Conservation (phyloP, 2,888 invertebrate genomes). For the Apocheima hispidaria region DNA sequence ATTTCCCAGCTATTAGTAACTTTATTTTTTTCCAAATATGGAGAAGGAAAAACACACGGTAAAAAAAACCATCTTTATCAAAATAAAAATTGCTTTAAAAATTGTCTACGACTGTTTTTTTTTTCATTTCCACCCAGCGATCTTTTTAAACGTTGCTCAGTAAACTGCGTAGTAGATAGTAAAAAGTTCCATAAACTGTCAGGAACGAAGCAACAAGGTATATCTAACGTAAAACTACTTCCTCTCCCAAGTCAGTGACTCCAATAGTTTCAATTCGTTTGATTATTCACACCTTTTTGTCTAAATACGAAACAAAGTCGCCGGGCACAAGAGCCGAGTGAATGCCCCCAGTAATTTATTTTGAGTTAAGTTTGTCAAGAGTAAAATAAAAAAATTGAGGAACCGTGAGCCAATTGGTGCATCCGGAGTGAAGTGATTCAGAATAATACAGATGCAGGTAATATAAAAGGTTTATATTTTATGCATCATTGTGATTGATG, state of each 20-base stretch:
- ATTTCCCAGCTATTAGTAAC: too few species aligned
- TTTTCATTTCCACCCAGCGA: too few species aligned
- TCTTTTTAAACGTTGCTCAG: too few species aligned
- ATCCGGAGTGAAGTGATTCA: conserved; percentile 62
- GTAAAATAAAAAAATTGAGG: conserved; percentile 57
- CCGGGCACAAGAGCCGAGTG: conserved; percentile 60
- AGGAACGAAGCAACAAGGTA: too few species aligned
- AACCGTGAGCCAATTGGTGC: conserved; percentile 58
- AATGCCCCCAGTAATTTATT: conserved; percentile 72
- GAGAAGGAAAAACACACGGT: too few species aligned
- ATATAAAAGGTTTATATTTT: conserved; percentile 16
- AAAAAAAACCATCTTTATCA: too few species aligned
- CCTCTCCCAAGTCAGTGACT: conserved; percentile 29
- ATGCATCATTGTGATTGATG: conserved; percentile 7
- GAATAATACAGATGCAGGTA: conserved; percentile 24
- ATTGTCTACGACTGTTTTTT: too few species aligned
- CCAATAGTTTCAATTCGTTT: conserved; percentile 20
- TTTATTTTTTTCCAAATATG: too few species aligned
- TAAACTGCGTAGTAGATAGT: too few species aligned
- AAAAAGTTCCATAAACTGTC: too few species aligned
- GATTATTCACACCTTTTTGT: conserved; percentile 46
- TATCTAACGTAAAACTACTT: too few species aligned
- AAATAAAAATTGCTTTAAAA: too few species aligned
- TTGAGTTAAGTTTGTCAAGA: conserved; percentile 69
- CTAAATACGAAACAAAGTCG: conserved; percentile 42